Evolutionary conservation across 1,140 invertebrate genomes (phyloP), one percentile per base, ranked within the genome.

Genomic region (Magallana ariakensis): DNA sequence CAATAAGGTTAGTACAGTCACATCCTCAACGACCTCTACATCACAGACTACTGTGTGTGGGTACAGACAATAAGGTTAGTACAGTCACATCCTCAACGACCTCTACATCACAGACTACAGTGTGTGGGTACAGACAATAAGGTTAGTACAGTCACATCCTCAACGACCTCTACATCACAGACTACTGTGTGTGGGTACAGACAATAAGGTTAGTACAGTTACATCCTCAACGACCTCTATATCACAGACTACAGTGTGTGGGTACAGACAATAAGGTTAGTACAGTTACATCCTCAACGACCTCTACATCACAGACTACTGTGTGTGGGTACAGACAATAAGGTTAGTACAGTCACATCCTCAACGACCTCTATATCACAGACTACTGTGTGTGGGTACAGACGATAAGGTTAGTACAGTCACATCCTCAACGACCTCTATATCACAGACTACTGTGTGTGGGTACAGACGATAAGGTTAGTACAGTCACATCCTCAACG

Each of bases 311-410:
- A 97, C 96, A 89, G 97, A 98, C 94, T 98, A 98, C 93, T 96
- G 97, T 90, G 96, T 97, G 83, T 98, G 97, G 96, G 94, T 98
- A 58, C 97, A 98, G 95, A 96, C 96, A 92, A 92, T 95, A 33
- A 94, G 95, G 92, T 93, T 89, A 86, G n/a, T n/a, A n/a, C 58
- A 95, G 97, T 58, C 98, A 98, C 92, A 95, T 98, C 85, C 94
- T 98, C 13, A 98, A 98, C 94, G 97, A 98, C 92, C 94, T 98
- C 1, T 98, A 98, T 91, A 97, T 98, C 66, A 97, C 96, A 89
- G 97, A 98, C 94, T 98, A 98, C 93, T 96, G 97, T 90, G 96
- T 97, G 83, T 98, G 97, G 96, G 94, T 98, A 58, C 97, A 98
- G 95, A 96, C 96, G 92, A 92, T 95, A 33, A 94, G 95, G 92